These are phyloP conservation scores for Terebella lapidaria DNA, from an alignment of 2,888 invertebrate genomes.

Conservation along the genomic window DNA sequence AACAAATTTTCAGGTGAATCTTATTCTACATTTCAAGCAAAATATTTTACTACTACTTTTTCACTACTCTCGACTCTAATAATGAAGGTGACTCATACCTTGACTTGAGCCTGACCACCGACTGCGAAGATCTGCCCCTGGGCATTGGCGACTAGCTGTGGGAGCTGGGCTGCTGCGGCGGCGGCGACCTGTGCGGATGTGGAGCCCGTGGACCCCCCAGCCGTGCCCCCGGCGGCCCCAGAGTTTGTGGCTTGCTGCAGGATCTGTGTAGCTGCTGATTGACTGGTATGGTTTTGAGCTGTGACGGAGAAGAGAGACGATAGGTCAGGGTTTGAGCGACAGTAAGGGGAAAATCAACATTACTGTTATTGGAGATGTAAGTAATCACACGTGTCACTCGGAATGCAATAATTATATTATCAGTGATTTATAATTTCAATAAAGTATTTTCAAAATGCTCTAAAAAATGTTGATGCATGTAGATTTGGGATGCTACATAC, in stretches of 20 bases:
- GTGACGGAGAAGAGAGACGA: too few relatives aligned
- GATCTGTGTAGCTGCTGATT: slow-evolving; percentile 5
- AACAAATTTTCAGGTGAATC: too few relatives aligned
- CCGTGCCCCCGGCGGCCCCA: background rate
- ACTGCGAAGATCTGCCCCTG: slow-evolving; percentile 52
- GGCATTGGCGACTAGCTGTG: slow-evolving; percentile 47
- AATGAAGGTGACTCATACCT: background rate
- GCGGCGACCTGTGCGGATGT: slow-evolving; percentile 8
- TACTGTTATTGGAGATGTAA: background rate
- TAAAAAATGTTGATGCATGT: too few relatives aligned
- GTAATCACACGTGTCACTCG: too few relatives aligned
- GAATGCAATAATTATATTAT: too few relatives aligned
- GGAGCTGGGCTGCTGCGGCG: slow-evolving; percentile 33
- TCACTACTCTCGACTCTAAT: too few relatives aligned
- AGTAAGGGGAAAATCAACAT: background rate
- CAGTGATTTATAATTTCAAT: too few relatives aligned
- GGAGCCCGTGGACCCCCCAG: background rate
- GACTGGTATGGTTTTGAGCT: background rate
- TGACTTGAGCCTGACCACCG: slow-evolving; percentile 37
- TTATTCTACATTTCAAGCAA: too few relatives aligned
- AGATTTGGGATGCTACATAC: too few relatives aligned
- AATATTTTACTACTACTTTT: too few relatives aligned
- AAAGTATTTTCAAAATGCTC: too few relatives aligned
- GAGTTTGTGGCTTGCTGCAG: slow-evolving; percentile 6
- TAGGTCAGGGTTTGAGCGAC: too few relatives aligned